Conservation (phyloP, 2,113 vertebrate genomes). For the Charina bottae region DNA sequence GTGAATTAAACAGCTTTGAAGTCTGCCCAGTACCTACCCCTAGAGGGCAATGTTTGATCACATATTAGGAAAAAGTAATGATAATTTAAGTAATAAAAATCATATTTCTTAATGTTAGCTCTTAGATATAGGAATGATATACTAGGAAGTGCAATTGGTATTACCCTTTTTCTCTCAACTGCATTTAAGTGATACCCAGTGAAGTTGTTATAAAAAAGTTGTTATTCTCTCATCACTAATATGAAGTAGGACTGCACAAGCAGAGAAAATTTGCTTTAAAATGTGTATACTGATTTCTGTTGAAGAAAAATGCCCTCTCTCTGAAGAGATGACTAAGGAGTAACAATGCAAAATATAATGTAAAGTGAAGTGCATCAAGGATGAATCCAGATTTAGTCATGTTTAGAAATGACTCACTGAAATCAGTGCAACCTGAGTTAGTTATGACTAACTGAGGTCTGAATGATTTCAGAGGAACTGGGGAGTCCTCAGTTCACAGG, state of each 20-base stretch:
- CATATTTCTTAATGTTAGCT: slow-evolving; percentile 3
- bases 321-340: neutral
- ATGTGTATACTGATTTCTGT: neutral
- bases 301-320: neutral
- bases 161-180: neutral
- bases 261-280: neutral
- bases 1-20: neutral
- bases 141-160: neutral
- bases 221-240: neutral
- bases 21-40: neutral
- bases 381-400: neutral
- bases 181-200: neutral
- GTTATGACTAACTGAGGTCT: neutral
- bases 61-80: neutral
- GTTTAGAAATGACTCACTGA: neutral
- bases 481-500: neutral
- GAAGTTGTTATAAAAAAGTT: neutral
- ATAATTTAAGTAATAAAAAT: neutral
- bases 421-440: neutral
- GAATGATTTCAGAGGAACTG: neutral
- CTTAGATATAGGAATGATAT: neutral
- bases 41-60: slow-evolving; percentile 37
- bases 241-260: neutral
- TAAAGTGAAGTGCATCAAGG: neutral
- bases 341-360: neutral